Conservation (phyloP, 2,113 vertebrate species). For the Crotalus horridus region DNA sequence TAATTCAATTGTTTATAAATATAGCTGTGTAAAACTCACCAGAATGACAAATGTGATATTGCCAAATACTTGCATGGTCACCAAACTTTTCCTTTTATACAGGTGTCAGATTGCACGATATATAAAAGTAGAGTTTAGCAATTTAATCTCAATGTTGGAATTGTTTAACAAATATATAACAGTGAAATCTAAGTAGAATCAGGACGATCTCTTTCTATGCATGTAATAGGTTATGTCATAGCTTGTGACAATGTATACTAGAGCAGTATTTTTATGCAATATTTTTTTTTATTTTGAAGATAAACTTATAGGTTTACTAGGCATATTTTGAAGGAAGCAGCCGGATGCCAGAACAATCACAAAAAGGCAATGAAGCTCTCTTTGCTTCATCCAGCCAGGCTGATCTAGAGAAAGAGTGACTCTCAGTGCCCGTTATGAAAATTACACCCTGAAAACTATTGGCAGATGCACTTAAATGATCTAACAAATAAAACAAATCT, state of each 20-base stretch:
- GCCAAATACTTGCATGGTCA: neutral
- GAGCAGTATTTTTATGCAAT: constrained; percentile 10
- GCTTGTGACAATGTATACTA: neutral
- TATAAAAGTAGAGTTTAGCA: neutral
- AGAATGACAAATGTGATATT: neutral
- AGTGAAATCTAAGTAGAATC: constrained; percentile 18
- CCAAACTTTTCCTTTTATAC: neutral
- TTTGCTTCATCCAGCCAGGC: neutral
- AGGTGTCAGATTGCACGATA: neutral
- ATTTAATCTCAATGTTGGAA: neutral
- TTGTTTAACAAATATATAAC: constrained; percentile 7
- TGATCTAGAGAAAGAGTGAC: constrained; percentile 53
- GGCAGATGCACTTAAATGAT: rapidly evolving
- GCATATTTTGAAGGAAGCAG: constrained; percentile 23
- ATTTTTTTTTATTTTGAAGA: constrained; percentile 33
- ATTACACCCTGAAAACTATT: neutral
- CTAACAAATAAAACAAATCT: neutral
- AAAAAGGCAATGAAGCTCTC: neutral
- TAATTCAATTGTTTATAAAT: neutral
- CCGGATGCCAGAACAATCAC: constrained; percentile 10
- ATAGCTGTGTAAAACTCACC: neutral
- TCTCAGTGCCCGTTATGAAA: neutral
- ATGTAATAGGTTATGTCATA: neutral
- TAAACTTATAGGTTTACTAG: constrained; percentile 22
- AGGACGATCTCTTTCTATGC: neutral